Percentiles rank a stretch among this genome's conserved stretches.
Conservation (phyloP, 2,113 vertebrate genomes). For the Cochlearius cochlearius region DNA sequence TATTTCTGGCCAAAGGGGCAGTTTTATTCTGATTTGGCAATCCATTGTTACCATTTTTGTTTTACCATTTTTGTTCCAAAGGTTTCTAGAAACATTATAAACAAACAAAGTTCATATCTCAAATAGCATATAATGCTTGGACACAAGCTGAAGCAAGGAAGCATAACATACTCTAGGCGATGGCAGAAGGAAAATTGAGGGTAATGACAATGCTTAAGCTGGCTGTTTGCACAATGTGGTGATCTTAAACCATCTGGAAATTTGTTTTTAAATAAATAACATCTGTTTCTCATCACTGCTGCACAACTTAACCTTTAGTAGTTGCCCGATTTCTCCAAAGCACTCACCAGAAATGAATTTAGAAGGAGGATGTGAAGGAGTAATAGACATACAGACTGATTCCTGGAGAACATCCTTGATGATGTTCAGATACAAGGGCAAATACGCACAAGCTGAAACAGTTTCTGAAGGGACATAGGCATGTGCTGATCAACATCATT, state of each 20-base stretch:
- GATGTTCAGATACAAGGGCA: background rate
- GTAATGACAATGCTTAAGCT: background rate
- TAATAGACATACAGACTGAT: background rate
- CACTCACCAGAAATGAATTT: background rate
- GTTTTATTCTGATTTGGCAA: background rate
- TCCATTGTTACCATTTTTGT: background rate
- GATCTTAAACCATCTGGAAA: slow-evolving; percentile 14
- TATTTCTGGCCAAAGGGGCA: background rate
- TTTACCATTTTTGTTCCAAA: background rate
- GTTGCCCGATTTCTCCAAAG: background rate
- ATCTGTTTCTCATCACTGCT: background rate
- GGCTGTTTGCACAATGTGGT: background rate
- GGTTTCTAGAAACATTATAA: background rate
- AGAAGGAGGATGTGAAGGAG: background rate
- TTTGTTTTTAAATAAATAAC: slow-evolving; percentile 35
- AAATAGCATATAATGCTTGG: background rate
- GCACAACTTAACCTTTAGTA: background rate
- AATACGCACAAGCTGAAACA: background rate
- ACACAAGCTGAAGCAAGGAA: background rate
- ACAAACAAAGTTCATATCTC: background rate
- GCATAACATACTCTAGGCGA: background rate
- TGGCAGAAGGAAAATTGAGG: background rate
- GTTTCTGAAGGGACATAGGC: background rate
- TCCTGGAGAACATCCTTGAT: background rate
- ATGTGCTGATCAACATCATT: background rate